Percentiles rank a stretch among this genome's conserved stretches.
Evolutionary conservation across 1,140 invertebrate species (phyloP).

Genomic region (Hirudo medicinalis): DNA sequence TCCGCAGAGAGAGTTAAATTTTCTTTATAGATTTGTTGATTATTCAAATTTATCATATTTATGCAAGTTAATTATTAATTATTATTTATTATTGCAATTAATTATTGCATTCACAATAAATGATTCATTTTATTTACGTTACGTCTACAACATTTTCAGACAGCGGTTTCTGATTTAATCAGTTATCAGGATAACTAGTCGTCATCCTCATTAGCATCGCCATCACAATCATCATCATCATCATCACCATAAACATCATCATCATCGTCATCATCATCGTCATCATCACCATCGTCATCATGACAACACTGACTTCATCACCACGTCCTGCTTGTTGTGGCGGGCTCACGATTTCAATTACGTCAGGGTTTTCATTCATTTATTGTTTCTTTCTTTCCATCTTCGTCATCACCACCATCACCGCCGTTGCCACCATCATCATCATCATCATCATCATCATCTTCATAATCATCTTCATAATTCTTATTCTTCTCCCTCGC

Average conservation of each 20-base stretch:
- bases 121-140: too few species aligned
- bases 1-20: too few species aligned
- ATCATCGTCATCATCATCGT: not conserved
- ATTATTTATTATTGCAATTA: too few species aligned
- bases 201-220: not conserved
- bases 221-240: not conserved
- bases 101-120: too few species aligned
- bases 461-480: not conserved
- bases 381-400: not conserved
- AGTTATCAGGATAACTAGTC: not conserved
- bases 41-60: not conserved
- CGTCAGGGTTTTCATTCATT: not conserved
- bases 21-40: not conserved
- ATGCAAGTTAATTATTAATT: too few species aligned
- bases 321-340: not conserved
- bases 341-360: not conserved
- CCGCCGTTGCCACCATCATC: not conserved
- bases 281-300: not conserved
- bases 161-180: too few species aligned
- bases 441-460: constrained; percentile 13
- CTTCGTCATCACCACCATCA: constrained; percentile 4
- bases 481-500: too few species aligned
- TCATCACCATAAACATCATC: not conserved
- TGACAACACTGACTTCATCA: not conserved
- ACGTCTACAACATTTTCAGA: too few species aligned